phyloP scores from a whole-genome alignment of 2,888 invertebrate species.

The Aporophyla nigra region DNA sequence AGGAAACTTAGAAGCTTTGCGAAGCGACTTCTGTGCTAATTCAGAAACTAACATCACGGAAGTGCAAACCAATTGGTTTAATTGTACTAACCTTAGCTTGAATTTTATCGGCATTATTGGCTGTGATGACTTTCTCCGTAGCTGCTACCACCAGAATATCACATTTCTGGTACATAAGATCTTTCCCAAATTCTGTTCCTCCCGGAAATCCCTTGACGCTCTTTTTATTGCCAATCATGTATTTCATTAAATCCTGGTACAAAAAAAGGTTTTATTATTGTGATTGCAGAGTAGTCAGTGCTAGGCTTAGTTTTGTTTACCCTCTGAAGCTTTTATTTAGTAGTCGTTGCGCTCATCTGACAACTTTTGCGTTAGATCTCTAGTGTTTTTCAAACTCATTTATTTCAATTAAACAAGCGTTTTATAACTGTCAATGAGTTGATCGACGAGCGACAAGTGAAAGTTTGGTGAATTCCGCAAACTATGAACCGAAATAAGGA shows the following conservation, averaged over 20 bases:
- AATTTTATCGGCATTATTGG: slow-evolving; percentile 93
- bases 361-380: too few species aligned
- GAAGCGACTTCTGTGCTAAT: background rate
- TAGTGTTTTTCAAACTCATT: too few species aligned
- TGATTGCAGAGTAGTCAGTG: background rate
- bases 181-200: slow-evolving; percentile 90
- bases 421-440: too few species aligned
- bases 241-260: slow-evolving; percentile 81
- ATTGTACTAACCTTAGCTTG: slow-evolving; percentile 92
- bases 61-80: background rate
- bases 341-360: too few species aligned
- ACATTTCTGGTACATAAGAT: slow-evolving; percentile 93
- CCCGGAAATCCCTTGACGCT: slow-evolving; percentile 93
- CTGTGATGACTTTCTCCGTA: slow-evolving; percentile 94
- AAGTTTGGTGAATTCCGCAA: too few species aligned
- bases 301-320: too few species aligned
- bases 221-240: slow-evolving; percentile 87
- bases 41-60: background rate
- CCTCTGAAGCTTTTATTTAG: too few species aligned
- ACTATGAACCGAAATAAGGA: too few species aligned
- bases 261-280: background rate
- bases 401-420: too few species aligned
- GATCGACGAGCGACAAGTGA: too few species aligned
- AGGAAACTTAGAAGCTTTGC: too few species aligned
- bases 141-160: slow-evolving; percentile 96